Base-by-base conservation (phyloP, 2,113 vertebrate genomes). In the Zosterops lateralis region DNA sequence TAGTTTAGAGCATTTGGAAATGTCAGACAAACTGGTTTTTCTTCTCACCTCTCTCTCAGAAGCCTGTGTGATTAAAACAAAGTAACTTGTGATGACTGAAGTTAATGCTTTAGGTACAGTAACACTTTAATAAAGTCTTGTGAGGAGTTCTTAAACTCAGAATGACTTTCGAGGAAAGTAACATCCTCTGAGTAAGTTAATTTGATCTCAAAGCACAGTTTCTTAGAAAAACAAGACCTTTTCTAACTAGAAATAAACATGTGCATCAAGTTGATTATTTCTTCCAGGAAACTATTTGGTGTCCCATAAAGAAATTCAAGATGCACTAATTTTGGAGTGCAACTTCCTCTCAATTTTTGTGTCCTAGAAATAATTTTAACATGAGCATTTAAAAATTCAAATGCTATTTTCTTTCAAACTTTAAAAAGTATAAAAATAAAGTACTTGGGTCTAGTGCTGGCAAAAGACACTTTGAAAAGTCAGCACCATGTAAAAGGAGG, bases 11-110 rank as follows among this genome's bases (percentile, higher is more conserved):
- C 58, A 84, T 36, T 73, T 94, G 80, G 61, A 81, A 95, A 67
- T 4, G 20, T 77, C 79, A 36, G 93, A 75, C 82, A 95, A 95
- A 94, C 92, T 89, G 91, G 95, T 96, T 96, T 95, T 96, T 95
- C 95, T 94, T 94, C 90, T 92, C 83, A 84, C 78, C 58, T 81
- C 83, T 81, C 83, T 70, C 92, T 94, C 79, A 84, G 79, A 94
- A 95, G 75, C 71, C 85, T 84, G 53, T 26, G 34, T 81, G 94
- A 94, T 92, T 95, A 93, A 47, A 85, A 62, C 48, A 80, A 86
- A 84, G 84, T 66, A 94, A 87, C n/a, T 44, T 83, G 31, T 61
- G 34, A 90, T 76, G 67, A 88, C 64, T 94, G 40, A 74, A 93
- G 56, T 40, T 25, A 77, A 42, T 53, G 47, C 56, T 92, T 73